Evolutionary conservation across 1,140 invertebrate genomes (phyloP).

Genomic region (silkworm (Bombyx mori)): ASM3026992v2 NC_085111.1:5313001-5313500

Average conservation of each 20-base stretch:
- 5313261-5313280: slow-evolving; percentile 12
- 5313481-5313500: too few species aligned
- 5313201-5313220: slow-evolving; percentile 8
- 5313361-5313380: slow-evolving; percentile 24
- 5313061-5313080: too few species aligned
- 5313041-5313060: too few species aligned
- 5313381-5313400: slow-evolving; percentile 16
- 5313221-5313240: slow-evolving; percentile 7
- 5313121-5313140: slow-evolving; percentile 6
- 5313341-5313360: slow-evolving; percentile 6
- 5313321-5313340: slow-evolving; percentile 16
- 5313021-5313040: too few species aligned
- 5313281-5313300: slow-evolving; percentile 19
- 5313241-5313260: slow-evolving; percentile 18
- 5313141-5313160: slow-evolving; percentile 12
- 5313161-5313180: slow-evolving; percentile 8
- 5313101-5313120: slow-evolving; percentile 6
- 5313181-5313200: slow-evolving; percentile 11
- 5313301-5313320: slow-evolving; percentile 6
- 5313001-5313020: too few species aligned
- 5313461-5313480: too few species aligned
- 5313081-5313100: too few species aligned
- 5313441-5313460: too few species aligned
- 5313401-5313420: slow-evolving; percentile 1
- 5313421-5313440: background rate